Percentiles rank a stretch among this genome's conserved stretches.
These are phyloP conservation scores for Protomyctophum bolini DNA, from an alignment of 2,113 vertebrate genomes.

Conservation along the genomic window DNA sequence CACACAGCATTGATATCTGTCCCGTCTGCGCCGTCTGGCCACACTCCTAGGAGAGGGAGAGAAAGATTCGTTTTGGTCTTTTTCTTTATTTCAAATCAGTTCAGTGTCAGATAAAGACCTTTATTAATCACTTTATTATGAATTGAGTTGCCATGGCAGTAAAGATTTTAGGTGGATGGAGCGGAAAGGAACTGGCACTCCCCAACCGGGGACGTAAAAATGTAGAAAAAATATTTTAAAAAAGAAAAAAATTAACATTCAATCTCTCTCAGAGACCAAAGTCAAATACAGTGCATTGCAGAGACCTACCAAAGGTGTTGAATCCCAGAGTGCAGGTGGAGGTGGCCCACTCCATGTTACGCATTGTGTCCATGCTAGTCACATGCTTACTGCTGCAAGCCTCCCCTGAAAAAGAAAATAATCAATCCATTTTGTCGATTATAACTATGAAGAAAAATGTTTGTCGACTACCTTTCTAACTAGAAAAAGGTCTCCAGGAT, in stretches of 20 bases:
- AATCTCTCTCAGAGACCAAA: not conserved
- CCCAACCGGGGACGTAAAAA: not conserved
- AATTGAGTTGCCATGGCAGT: too few relatives aligned
- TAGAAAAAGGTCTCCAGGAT: too few relatives aligned
- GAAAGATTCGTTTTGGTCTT: too few relatives aligned
- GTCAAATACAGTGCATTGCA: not conserved
- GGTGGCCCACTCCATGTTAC: conserved; percentile 85
- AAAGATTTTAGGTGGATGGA: too few relatives aligned
- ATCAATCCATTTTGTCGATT: too few relatives aligned
- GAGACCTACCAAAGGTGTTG: conserved; percentile 83
- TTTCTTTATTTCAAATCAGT: too few relatives aligned
- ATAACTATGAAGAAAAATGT: too few relatives aligned
- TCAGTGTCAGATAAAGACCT: too few relatives aligned
- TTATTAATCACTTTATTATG: too few relatives aligned
- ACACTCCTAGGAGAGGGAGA: conserved; percentile 79
- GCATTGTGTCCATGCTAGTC: conserved; percentile 81
- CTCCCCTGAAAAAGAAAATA: conserved; percentile 75
- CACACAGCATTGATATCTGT: conserved; percentile 90
- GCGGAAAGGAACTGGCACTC: too few relatives aligned
- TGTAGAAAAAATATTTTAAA: not conserved
- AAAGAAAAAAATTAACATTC: not conserved
- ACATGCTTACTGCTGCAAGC: conserved; percentile 85
- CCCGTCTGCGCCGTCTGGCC: conserved; percentile 89
- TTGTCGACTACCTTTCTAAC: too few relatives aligned
- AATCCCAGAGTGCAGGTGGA: conserved; percentile 87